Percentiles rank a stretch among this genome's conserved stretches.
Evolutionary conservation across 2,888 invertebrate species (phyloP).

Genomic region (Strigamia transsilvanica): DNA sequence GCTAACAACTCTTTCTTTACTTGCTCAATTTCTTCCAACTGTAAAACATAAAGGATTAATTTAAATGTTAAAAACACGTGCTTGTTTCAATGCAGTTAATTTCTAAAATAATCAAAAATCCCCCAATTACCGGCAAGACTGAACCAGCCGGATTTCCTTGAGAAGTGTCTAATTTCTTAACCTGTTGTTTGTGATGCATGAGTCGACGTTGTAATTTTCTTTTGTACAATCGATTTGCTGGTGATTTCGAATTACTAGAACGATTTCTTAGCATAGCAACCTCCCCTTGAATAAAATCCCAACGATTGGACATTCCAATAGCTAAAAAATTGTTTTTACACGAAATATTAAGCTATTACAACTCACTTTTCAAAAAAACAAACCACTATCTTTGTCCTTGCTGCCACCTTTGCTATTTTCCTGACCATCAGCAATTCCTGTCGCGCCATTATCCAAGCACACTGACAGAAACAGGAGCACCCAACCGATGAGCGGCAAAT

Average conservation of each 20-base stretch:
- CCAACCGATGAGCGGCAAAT: conserved; percentile 77
- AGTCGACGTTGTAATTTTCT: conserved; percentile 74
- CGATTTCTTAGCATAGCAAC: conserved; percentile 66
- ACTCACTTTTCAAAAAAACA: background rate
- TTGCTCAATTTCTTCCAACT: conserved; percentile 56
- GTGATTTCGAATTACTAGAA: conserved; percentile 57
- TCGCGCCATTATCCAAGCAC: conserved; percentile 69
- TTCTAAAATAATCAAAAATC: background rate
- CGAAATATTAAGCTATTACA: background rate
- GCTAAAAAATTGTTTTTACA: background rate
- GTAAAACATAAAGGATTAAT: background rate
- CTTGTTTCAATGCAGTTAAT: background rate
- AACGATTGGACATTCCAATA: conserved; percentile 68
- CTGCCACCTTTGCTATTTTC: background rate
- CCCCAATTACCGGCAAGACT: conserved; percentile 3
- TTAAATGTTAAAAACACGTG: background rate
- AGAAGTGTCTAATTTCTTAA: conserved; percentile 49
- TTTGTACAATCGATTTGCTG: conserved; percentile 59
- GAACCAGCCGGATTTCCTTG: conserved; percentile 5
- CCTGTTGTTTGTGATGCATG: conserved; percentile 72
- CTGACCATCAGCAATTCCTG: background rate
- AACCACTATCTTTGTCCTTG: background rate
- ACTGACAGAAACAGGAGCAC: conserved; percentile 77
- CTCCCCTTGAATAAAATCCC: conserved; percentile 91
- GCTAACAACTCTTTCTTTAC: conserved; percentile 54